Percentiles rank a stretch among this genome's conserved stretches.
phyloP scores from a whole-genome alignment of 1,140 invertebrate genomes.

The Oedothorax gibbosus region DNA sequence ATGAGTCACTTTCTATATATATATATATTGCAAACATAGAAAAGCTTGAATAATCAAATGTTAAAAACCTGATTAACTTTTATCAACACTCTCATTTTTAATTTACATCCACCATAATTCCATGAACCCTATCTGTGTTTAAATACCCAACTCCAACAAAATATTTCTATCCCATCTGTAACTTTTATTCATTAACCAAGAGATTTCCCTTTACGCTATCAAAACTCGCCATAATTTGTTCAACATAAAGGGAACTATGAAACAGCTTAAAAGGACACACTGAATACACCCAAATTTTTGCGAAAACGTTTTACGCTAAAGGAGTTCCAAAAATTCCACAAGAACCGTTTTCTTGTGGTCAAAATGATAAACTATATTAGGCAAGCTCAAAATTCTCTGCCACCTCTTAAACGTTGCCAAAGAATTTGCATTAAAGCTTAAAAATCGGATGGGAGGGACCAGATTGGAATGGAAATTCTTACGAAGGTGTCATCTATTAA shows the following conservation, averaged over 20 bases:
- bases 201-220: not conserved
- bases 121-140: too few species aligned
- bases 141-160: too few species aligned
- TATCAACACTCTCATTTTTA: too few species aligned
- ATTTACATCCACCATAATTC: too few species aligned
- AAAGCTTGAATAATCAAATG: too few species aligned
- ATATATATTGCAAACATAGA: too few species aligned
- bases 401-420: conserved; percentile 28
- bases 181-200: conserved; percentile 20
- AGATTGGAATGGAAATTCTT: conserved; percentile 48
- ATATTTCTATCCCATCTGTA: too few species aligned
- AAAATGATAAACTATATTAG: conserved; percentile 54
- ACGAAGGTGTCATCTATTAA: conserved; percentile 41
- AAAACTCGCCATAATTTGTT: conserved; percentile 2
- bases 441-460: conserved; percentile 15
- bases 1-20: too few species aligned
- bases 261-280: not conserved
- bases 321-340: not conserved
- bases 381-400: conserved; percentile 39
- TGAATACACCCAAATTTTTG: not conserved
- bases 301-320: conserved; percentile 7
- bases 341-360: conserved; percentile 12
- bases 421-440: conserved; percentile 59
- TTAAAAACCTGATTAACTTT: too few species aligned
- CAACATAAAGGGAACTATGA: not conserved